Evolutionary conservation across 2,888 invertebrate species (phyloP), one percentile per base, ranked within the genome.

Genomic region (Odontothrips loti): DNA sequence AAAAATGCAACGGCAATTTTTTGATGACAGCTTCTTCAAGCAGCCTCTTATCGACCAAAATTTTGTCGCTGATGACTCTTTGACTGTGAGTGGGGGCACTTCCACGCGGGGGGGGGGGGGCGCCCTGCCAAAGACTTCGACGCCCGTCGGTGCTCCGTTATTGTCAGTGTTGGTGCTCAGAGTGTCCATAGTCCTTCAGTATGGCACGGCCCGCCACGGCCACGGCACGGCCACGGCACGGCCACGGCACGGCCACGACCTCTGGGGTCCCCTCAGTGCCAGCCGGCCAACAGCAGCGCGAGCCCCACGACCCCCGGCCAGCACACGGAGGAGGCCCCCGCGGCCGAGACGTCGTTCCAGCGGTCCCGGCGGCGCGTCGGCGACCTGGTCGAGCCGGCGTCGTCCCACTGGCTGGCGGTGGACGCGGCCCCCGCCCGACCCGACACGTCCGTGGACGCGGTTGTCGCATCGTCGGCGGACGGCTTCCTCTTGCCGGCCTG

Each of bases 271-370:
- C 68, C 68, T 75, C 68, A 75, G 68, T 27, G 68, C 68, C 68
- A 27, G 23, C 68, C 68, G 6, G 27, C 68, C 11, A 27, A 27
- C 23, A 75, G 58, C 58, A 58, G 23, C 11, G 68, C 68, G 27
- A 75, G 68, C 23, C 8, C 68, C 23, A 75, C 68, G 23, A 27
- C 23, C 68, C 27, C 0, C 68, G 68, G 68, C 23, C 68, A 75
- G 23, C 68, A 8, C 58, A 27, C 23, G 27, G 12, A 11, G 8
- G 23, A 0, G 68, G 68, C 23, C 27, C 27, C 12, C 23, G 68
- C n/a, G 23, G 23, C 68, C 27, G 68, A 27, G 68, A 75, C 27
- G 27, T 75, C 68, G 68, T 75, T 75, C 68, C 68, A 75, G 68
- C 68, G 68, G 68, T 75, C 68, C 23, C 23, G 68, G 23, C 68